These are phyloP conservation scores for Conger conger DNA, from an alignment of 2,113 vertebrate genomes.

Conservation along the genomic window DNA sequence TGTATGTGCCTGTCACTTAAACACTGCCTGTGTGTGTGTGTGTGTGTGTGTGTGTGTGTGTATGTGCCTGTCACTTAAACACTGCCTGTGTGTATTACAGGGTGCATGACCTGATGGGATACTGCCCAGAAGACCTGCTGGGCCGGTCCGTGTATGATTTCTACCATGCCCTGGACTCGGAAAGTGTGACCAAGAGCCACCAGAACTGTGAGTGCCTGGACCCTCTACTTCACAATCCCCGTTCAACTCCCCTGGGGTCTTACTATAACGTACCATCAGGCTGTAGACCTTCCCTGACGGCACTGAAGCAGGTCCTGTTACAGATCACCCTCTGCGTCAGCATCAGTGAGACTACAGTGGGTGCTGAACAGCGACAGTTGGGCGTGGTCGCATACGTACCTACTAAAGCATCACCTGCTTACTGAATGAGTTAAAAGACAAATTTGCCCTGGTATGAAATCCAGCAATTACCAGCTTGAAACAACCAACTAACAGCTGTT, in stretches of 20 bases:
- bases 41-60: constrained; percentile 5
- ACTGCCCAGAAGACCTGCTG: constrained; percentile 89
- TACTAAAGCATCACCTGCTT: too few species aligned
- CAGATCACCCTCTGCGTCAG: background rate
- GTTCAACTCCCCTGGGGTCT: background rate
- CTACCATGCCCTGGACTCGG: constrained; percentile 92
- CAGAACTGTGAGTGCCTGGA: constrained; percentile 83
- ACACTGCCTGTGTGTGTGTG: background rate
- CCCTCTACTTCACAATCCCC: background rate
- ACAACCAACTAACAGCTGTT: too few species aligned
- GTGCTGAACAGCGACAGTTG: background rate
- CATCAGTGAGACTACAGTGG: background rate
- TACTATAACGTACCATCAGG: too few species aligned
- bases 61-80: constrained; percentile 3
- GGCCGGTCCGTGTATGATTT: constrained; percentile 93
- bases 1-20: constrained; percentile 11
- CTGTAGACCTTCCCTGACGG: background rate
- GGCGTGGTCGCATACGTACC: background rate
- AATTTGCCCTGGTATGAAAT: too few species aligned
- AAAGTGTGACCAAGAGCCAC: constrained; percentile 91
- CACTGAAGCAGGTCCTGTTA: background rate
- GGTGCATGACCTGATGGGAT: constrained; percentile 90
- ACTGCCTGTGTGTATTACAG: constrained; percentile 60
- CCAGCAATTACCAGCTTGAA: too few species aligned
- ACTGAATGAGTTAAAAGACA: too few species aligned